Evolutionary conservation across 2,113 vertebrate genomes (phyloP), one percentile per base, ranked within the genome.

Genomic region (Xenopus borealis): DNA sequence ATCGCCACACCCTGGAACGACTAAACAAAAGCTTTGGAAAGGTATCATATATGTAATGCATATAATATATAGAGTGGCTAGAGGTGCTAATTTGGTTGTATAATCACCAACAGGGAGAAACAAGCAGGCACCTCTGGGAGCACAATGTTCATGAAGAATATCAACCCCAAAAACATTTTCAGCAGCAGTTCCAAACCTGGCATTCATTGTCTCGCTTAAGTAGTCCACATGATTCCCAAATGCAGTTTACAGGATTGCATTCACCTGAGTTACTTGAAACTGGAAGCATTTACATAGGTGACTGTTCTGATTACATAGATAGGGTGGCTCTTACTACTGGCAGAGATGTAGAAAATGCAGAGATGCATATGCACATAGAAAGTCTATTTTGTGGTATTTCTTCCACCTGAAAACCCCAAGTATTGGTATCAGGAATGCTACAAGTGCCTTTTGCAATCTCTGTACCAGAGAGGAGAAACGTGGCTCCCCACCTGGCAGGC

Each of bases 61-160:
- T 67, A 47, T 9, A 45, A 9, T 5, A 27, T 67, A 14, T 46
- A 53, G 5, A 10, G 20, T 67, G 46, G 47, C 19, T 12, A 67
- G 66, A 14, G 47, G 66, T 67, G 66, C 20, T 67, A 67, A 67
- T 52, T 52, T 67, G 46, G 66, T 67, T 67, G 66, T 67, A 46
- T 67, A 18, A 67, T 67, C 66, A 67, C 66, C 46, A 67, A 67
- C 66, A 67, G 66, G 66, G 16, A 52, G 66, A 46, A 46, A 52
- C 20, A 67, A 17, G 20, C 18, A 50, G 47, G 14, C 18, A 67
- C 46, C 12, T 52, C 53, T n/a, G 27, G 19, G 45, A 67, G 8
- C 47, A 53, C 66, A 7, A 20, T 14, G 19, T 30, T 52, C 47
- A 47, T 67, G 66, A 67, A 67, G 66, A 67, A 53, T 53, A 67